Conservation (phyloP, 2,888 invertebrate species). For the Cetonia aurata region DNA sequence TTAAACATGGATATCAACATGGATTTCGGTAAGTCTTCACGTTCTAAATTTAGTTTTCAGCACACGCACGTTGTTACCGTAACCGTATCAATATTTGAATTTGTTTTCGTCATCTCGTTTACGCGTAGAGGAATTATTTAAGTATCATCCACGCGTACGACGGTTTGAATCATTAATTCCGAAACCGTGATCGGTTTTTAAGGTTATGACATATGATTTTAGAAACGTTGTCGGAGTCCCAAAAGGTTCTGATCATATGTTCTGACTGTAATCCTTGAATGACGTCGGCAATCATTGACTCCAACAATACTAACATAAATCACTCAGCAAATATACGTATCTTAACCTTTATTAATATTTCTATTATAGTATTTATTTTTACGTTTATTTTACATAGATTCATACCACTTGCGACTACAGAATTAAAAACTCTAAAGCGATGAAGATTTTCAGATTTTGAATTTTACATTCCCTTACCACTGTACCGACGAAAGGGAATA, state of each 20-base stretch:
- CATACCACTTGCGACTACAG: too few species aligned
- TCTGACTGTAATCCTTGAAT: conserved; percentile 20
- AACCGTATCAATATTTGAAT: conserved; percentile 29
- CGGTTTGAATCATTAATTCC: background rate
- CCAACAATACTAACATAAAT: too few species aligned
- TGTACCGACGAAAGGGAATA: too few species aligned
- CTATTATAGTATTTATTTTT: background rate
- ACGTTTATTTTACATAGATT: too few species aligned
- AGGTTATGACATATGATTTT: conserved; percentile 39
- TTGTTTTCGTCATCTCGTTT: conserved; percentile 14
- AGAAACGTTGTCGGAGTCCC: conserved; percentile 29
- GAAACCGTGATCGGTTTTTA: conserved; percentile 21
- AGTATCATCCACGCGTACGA: background rate
- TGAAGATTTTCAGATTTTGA: too few species aligned
- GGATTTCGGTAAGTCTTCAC: conserved; percentile 37
- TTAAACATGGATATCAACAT: conserved; percentile 51
- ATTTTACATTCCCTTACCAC: too few species aligned
- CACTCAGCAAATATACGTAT: background rate
- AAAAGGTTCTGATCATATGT: conserved; percentile 29
- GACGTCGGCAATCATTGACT: conserved; percentile 14
- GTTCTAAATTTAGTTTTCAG: conserved; percentile 34
- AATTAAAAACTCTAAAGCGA: too few species aligned
- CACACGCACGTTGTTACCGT: conserved; percentile 22
- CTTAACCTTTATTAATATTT: background rate
- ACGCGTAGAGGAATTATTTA: conserved; percentile 3